Conservation (phyloP, 2,888 invertebrate genomes). For the Aphrophora alni region DNA sequence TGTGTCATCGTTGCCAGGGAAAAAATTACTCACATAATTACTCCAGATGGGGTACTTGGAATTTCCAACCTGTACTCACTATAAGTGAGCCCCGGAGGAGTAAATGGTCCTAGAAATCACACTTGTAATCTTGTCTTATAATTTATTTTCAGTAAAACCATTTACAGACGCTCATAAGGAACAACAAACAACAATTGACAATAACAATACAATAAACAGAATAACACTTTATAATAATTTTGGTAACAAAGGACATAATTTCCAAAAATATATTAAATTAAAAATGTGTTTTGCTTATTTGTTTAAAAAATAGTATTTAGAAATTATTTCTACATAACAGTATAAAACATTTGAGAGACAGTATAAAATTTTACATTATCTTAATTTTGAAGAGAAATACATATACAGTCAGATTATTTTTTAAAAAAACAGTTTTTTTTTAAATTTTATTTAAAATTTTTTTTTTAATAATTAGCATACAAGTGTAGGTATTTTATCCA, state of each 20-base stretch:
- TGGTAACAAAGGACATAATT: neutral
- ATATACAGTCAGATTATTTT: too few species aligned
- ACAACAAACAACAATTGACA: neutral
- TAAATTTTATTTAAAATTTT: too few species aligned
- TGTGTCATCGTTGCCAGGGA: too few species aligned
- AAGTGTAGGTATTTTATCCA: too few species aligned
- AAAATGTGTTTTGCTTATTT: neutral
- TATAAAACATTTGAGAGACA: neutral
- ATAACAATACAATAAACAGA: neutral
- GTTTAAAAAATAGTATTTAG: neutral
- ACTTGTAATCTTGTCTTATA: neutral
- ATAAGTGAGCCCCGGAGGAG: too few species aligned
- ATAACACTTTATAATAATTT: neutral
- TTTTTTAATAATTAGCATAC: too few species aligned
- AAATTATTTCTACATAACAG: constrained; percentile 5
- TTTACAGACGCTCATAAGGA: neutral
- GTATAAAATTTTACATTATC: neutral
- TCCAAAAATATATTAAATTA: neutral
- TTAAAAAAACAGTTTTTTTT: too few species aligned
- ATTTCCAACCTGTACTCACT: too few species aligned
- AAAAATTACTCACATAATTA: too few species aligned
- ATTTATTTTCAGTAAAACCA: neutral
- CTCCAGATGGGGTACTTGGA: too few species aligned
- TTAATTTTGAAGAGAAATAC: neutral
- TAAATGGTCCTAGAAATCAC: too few species aligned